Conservation (phyloP, 2,888 invertebrate species). For the Dolichomitus sp. region DNA sequence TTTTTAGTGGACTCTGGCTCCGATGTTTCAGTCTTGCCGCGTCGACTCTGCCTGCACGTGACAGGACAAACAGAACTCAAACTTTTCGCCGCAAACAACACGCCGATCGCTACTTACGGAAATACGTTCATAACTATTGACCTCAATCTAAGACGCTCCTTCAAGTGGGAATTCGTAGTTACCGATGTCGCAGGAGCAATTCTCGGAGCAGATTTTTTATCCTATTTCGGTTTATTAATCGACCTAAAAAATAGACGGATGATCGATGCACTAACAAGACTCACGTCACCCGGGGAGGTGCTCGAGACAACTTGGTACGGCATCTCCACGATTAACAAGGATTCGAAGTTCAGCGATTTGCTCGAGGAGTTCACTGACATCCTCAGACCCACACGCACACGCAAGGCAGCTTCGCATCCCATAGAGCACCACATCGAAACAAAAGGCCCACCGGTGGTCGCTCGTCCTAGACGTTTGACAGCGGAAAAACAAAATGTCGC, state of each 20-base stretch:
- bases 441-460: constrained; percentile 78
- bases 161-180: constrained; percentile 44
- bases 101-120: constrained; percentile 46
- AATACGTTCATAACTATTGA: neutral
- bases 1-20: constrained; percentile 65
- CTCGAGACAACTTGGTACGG: neutral
- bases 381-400: neutral
- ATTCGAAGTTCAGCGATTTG: neutral
- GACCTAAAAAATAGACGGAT: constrained; percentile 40
- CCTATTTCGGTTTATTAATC: constrained; percentile 45
- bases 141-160: constrained; percentile 36
- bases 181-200: constrained; percentile 47
- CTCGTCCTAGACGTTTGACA: constrained; percentile 77
- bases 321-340: neutral
- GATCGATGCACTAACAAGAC: constrained; percentile 27
- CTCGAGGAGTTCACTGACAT: constrained; percentile 28
- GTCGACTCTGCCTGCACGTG: neutral
- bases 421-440: constrained; percentile 78
- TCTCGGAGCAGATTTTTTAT: constrained; percentile 55
- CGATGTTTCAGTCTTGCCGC: constrained; percentile 63
- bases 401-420: neutral
- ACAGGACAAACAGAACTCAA: neutral
- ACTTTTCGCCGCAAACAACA: constrained; percentile 49
- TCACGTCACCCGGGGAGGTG: neutral
- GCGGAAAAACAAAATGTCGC: constrained; percentile 78